Conservation (phyloP, 2,888 invertebrate species). For the Heteromyza rotundicornis region DNA sequence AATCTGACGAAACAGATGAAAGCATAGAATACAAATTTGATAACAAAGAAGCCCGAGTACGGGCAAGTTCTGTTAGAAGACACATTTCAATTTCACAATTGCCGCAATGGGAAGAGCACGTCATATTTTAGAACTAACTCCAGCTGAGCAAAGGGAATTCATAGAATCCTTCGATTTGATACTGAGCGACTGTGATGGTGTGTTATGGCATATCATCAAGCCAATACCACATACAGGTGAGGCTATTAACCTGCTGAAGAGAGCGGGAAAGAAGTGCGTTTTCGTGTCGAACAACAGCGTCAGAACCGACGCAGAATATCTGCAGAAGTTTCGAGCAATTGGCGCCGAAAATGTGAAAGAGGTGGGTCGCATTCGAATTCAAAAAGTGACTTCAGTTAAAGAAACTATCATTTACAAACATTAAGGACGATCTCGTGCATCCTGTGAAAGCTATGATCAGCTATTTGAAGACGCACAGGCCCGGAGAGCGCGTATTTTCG, state of each 20-base stretch:
- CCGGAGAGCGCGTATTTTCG: constrained; percentile 61
- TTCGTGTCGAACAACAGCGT: constrained; percentile 63
- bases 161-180: constrained; percentile 66
- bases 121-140: constrained; percentile 48
- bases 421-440: constrained; percentile 57
- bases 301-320: constrained; percentile 50
- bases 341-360: constrained; percentile 34
- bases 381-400: background rate
- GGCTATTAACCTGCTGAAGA: constrained; percentile 55
- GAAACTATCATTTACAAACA: background rate
- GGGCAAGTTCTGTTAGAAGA: no score
- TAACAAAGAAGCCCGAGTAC: no score
- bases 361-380: background rate
- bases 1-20: no score
- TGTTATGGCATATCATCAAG: constrained; percentile 55
- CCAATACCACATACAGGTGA: constrained; percentile 58
- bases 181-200: constrained; percentile 68
- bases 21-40: no score
- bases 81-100: no score
- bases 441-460: constrained; percentile 62
- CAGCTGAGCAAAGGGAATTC: constrained; percentile 52
- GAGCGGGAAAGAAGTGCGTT: constrained; percentile 59
- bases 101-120: no score
- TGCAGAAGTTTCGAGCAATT: constrained; percentile 43
- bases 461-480: constrained; percentile 63